A percentile compares a stretch with the other conserved stretches of the same genome.
Conservation (phyloP, 2,888 invertebrate genomes). For the Himalopsyche japonica region DNA sequence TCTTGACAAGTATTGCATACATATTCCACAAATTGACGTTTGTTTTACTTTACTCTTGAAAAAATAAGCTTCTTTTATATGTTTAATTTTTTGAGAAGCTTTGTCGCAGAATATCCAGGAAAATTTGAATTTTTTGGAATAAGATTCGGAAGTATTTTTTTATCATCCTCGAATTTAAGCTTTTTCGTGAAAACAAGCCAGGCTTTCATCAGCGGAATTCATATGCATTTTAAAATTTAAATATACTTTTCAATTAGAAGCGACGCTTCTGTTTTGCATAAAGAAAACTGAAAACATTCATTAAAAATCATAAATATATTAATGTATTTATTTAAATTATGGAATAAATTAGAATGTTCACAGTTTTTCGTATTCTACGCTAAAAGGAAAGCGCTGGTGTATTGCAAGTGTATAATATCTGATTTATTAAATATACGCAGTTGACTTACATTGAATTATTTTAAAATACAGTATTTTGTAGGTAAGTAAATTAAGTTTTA, state of each 20-base stretch:
- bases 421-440: no score
- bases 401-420: not conserved
- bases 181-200: not conserved
- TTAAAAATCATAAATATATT: not conserved
- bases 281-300: not conserved
- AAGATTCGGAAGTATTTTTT: not conserved
- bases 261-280: not conserved
- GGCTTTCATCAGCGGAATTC: not conserved
- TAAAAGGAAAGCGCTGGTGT: not conserved
- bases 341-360: not conserved
- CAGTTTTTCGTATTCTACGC: not conserved
- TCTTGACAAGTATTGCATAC: no score
- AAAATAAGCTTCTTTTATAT: no score
- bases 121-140: not conserved
- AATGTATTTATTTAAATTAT: not conserved
- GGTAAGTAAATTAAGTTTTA: no score
- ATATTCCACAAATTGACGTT: no score
- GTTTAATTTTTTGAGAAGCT: not conserved
- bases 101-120: not conserved
- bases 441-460: no score
- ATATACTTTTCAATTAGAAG: not conserved
- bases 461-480: no score
- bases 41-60: no score
- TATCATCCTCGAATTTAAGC: not conserved
- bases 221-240: slow-evolving; percentile 1